These are phyloP conservation scores for Bungarus multicinctus DNA, from an alignment of 2,113 vertebrate species.

Conservation along the genomic window DNA sequence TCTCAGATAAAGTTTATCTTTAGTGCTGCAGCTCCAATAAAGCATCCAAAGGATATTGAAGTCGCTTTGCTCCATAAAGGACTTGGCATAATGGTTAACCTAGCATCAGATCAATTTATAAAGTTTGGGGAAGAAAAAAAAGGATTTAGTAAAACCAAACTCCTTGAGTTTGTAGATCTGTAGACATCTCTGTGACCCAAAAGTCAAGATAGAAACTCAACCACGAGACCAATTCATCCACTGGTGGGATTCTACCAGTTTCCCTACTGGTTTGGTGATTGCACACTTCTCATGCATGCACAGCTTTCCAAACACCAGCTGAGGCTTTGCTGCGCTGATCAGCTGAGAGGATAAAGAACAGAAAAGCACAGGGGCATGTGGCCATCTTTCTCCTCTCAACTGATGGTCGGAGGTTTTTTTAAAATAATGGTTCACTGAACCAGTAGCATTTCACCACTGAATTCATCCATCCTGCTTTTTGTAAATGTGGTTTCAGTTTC, in stretches of 20 bases:
- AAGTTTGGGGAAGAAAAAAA: too few relatives aligned
- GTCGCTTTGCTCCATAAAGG: background rate
- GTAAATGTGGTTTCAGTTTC: background rate
- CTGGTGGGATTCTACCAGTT: too few relatives aligned
- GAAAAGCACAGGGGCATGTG: too few relatives aligned
- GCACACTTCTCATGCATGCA: too few relatives aligned
- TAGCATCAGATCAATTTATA: background rate
- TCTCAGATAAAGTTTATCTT: background rate
- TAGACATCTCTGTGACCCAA: background rate
- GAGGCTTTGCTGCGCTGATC: too few relatives aligned
- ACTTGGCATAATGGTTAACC: background rate
- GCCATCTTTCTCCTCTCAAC: too few relatives aligned
- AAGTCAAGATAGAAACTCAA: background rate
- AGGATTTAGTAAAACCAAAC: background rate
- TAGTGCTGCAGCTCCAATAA: background rate
- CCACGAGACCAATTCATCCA: background rate
- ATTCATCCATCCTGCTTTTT: background rate
- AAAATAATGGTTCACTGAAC: too few relatives aligned
- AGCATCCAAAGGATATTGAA: background rate
- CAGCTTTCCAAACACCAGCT: too few relatives aligned
- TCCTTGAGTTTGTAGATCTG: background rate
- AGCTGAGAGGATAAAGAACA: too few relatives aligned
- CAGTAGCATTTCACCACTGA: background rate
- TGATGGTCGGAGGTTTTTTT: too few relatives aligned
- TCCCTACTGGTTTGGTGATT: too few relatives aligned